Conservation (phyloP, 2,113 vertebrate genomes). For the Poecilia latipinna region DNA sequence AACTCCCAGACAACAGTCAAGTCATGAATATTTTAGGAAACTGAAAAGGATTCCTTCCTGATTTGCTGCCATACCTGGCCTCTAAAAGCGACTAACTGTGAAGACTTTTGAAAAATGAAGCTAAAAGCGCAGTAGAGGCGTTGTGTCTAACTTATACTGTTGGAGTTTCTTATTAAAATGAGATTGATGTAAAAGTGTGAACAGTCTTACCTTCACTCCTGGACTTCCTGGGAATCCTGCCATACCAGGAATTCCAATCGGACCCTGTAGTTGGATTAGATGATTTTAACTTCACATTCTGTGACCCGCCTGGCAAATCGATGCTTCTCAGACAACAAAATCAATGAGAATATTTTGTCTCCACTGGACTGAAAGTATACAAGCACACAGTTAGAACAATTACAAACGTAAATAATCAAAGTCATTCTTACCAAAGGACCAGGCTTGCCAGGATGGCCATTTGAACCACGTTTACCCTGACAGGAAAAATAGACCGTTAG, state of each 20-base stretch:
- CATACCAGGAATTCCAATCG: constrained; percentile 88
- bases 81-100: too few relatives aligned
- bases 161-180: too few relatives aligned
- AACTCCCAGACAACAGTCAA: background rate
- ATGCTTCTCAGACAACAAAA: background rate
- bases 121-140: too few relatives aligned
- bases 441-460: constrained; percentile 90
- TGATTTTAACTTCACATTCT: background rate
- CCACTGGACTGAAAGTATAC: background rate
- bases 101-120: too few relatives aligned
- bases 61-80: background rate
- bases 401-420: background rate
- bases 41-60: background rate
- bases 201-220: constrained; percentile 88
- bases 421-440: constrained; percentile 81
- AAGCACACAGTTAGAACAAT: background rate
- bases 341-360: background rate
- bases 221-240: constrained; percentile 92
- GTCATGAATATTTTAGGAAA: background rate
- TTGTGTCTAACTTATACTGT: too few relatives aligned
- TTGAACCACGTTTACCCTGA: constrained; percentile 90
- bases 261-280: constrained; percentile 81
- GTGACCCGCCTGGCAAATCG: background rate
- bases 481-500: background rate
- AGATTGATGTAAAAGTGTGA: too few relatives aligned